These are phyloP conservation scores for Monodelphis domestica DNA, from an alignment of 2,797 vertebrate species.

Conservation along the genomic window DNA sequence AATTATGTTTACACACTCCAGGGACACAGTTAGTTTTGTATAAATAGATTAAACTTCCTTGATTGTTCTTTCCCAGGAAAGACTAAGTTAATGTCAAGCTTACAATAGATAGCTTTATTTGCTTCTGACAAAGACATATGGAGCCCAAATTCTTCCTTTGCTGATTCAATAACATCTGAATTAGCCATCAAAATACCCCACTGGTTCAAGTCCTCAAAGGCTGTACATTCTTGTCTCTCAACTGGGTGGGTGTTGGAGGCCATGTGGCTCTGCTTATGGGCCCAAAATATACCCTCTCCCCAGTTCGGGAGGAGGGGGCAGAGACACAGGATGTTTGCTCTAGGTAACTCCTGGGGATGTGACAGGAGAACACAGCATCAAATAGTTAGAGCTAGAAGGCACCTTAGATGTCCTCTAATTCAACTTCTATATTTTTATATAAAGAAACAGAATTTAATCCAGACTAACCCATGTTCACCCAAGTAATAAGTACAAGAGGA, in stretches of 20 bases:
- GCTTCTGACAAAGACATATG: constrained; percentile 57
- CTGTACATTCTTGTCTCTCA: background rate
- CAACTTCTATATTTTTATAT: background rate
- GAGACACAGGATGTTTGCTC: background rate
- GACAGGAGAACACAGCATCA: background rate
- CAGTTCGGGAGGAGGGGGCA: background rate
- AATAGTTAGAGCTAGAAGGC: background rate
- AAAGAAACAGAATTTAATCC: background rate
- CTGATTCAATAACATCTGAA: constrained; percentile 44
- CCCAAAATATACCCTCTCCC: background rate
- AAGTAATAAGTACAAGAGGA: background rate
- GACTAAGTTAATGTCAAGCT: constrained; percentile 50
- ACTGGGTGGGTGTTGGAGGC: background rate
- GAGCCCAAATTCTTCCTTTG: constrained; percentile 20
- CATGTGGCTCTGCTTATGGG: background rate
- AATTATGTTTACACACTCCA: constrained; percentile 61
- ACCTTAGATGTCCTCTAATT: background rate
- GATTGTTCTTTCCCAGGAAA: constrained; percentile 59
- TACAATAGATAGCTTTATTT: constrained; percentile 53
- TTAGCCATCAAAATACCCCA: constrained; percentile 48
- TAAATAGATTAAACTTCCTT: constrained; percentile 67
- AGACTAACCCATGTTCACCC: background rate
- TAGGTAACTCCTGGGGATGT: background rate
- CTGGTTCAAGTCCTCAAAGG: background rate
- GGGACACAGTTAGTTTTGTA: constrained; percentile 58